Evolutionary conservation across 2,888 invertebrate species (phyloP).

Genomic region (Arge pagana): DNA sequence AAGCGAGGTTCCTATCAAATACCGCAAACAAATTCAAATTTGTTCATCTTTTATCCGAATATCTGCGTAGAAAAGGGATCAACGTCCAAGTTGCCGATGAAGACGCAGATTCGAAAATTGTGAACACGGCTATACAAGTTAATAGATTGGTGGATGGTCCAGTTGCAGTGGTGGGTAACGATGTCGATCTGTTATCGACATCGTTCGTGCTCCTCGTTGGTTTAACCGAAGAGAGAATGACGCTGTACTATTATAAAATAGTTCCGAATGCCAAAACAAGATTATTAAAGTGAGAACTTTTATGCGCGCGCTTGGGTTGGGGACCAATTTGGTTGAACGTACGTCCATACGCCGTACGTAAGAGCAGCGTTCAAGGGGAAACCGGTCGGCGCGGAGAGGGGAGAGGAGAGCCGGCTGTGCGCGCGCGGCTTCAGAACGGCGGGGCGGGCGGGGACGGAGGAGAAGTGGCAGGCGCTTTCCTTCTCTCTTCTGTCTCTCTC

Average conservation of each 20-base stretch:
- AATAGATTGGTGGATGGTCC: neutral
- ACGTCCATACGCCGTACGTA: no score
- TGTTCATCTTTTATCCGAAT: constrained; percentile 25
- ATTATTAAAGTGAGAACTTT: no score
- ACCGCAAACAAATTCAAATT: constrained; percentile 30
- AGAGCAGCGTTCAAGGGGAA: no score
- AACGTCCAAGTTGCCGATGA: constrained; percentile 24
- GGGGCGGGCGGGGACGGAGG: no score
- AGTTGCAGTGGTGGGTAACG: constrained; percentile 26
- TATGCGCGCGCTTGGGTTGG: no score
- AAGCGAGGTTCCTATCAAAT: constrained; percentile 33
- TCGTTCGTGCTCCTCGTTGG: constrained; percentile 18
- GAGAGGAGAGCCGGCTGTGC: no score
- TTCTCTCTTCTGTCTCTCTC: no score
- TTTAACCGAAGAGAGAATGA: constrained; percentile 4
- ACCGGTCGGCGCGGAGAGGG: no score
- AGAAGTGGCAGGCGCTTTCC: no score
- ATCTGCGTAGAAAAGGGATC: constrained; percentile 21
- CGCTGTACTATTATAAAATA: constrained; percentile 17
- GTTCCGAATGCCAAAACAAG: constrained; percentile 8
- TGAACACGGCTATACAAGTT: constrained; percentile 21
- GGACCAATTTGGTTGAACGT: no score
- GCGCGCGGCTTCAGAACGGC: no score
- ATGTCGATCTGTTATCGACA: constrained; percentile 26
- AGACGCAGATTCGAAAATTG: constrained; percentile 32